Evolutionary conservation across 2,797 vertebrate genomes (phyloP), one percentile per base, ranked within the genome.

Genomic region (Neomorphus geoffroyi): DNA sequence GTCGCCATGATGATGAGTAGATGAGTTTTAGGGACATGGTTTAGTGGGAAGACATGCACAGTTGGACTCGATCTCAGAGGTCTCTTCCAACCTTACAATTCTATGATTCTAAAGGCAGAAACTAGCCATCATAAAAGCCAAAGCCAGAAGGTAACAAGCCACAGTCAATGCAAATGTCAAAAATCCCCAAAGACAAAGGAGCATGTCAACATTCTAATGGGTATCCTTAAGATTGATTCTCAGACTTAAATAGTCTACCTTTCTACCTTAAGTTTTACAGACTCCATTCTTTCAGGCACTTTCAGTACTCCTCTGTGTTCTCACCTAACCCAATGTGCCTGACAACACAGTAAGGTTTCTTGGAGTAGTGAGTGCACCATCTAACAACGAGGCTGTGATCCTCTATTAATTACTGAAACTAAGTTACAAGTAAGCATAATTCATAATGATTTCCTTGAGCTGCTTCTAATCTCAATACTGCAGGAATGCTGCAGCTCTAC

Each of bases 361-460:
- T 11, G 6, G 33, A 9, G 9, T 19, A 10, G 8, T 5, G 13
- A 9, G 8, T 2, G 0, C 18, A 56, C 27, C 27, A 54, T 18
- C 30, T 57, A 79, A 64, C 48, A 77, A 78, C 4, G 57, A 27
- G n/a, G 14, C 39, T 51, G 22, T 11, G 4, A 35, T 56, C 27
- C 65, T 30, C 46, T 30, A 24, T 37, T 51, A 72, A 56, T 12
- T 61, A 13, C 18, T 48, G 21, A 28, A 87, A 62, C 23, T 11
- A 71, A 69, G 22, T 30, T 67, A 61, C 6, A 65, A 43, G 12
- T 28, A 13, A 72, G n/a, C 18, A 41, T 72, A 50, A 65, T 46
- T 85, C 57, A 54, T 2, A 3, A 27, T 27, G 1, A 69, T 54
- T 75, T 84, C 81, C 71, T 37, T 27, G 13, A 14, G 30, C 11